Conservation (phyloP, 2,113 vertebrate genomes). For the Diphyllodes magnificus region DNA sequence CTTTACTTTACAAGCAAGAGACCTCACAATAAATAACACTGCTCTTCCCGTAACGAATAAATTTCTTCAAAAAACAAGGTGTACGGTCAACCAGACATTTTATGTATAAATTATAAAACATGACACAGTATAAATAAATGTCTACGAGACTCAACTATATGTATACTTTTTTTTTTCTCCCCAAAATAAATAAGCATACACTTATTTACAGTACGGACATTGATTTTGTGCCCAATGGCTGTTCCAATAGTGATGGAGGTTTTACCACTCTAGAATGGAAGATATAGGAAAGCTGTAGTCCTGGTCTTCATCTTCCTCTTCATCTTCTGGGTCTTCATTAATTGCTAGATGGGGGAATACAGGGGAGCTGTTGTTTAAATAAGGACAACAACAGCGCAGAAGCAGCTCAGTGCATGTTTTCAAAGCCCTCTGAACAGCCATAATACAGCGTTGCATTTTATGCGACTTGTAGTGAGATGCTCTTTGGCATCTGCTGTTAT, state of each 20-base stretch:
- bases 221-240: slow-evolving; percentile 86
- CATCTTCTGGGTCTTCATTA: slow-evolving; percentile 95
- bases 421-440: slow-evolving; percentile 85
- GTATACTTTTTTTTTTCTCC: slow-evolving; percentile 87
- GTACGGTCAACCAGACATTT: slow-evolving; percentile 96
- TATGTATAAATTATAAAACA: slow-evolving; percentile 99
- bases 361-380: slow-evolving; percentile 99
- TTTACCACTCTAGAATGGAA: slow-evolving; percentile 97
- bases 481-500: slow-evolving; percentile 81
- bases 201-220: slow-evolving; percentile 98
- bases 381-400: slow-evolving; percentile 92
- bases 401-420: slow-evolving; percentile 88
- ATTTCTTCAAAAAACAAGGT: slow-evolving; percentile 98
- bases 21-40: slow-evolving; percentile 99
- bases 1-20: slow-evolving; percentile 93
- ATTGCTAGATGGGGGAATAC: slow-evolving; percentile 99
- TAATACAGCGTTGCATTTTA: slow-evolving; percentile 77
- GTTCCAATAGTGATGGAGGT: slow-evolving; percentile 78
- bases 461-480: slow-evolving; percentile 80
- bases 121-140: slow-evolving; percentile 99
- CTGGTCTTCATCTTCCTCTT: slow-evolving; percentile 95
- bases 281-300: slow-evolving; percentile 98
- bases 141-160: slow-evolving; percentile 98
- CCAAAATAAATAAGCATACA: slow-evolving; percentile 99
- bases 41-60: slow-evolving; percentile 99